Base-by-base conservation (phyloP, 2,113 vertebrate species). In the Calyptomena viridis region DNA sequence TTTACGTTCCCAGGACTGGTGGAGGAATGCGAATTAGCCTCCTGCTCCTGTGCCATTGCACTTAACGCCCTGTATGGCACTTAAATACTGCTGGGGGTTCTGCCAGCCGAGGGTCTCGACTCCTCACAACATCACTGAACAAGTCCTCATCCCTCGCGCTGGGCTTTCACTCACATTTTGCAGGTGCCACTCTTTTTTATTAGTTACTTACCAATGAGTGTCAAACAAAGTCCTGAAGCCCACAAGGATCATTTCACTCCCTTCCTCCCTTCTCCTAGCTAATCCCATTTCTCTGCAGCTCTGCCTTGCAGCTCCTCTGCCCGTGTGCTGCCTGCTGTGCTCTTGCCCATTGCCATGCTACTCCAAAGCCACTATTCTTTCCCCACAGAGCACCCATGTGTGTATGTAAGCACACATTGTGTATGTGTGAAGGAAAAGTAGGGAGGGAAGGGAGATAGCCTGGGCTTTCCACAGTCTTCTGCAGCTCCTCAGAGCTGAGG, bases 251-350 rank as follows among this genome's bases (percentile, higher is more conserved):
- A 40, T 59, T 87, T 85, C 17, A 47, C 64, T 67, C 33, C 40
- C 64, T 59, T 39, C 53, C 74, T 42, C 21, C 21, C 28, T 79
- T 46, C 31, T 39, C 33, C 14, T 12, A 5, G 8, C 8, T 49
- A 58, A 55, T 55, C 59, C 37, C 46, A 37, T 77, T 80, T 84
- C 8, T 4, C 35, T 0, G 0, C 60, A 74, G 75, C 0, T 0
- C 73, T 75, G 52, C 46, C 50, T 5, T 1, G 63, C 63, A 92
- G 52, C 71, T 74, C 52, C 62, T 55, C 62, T 74, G 37, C 46
- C 56, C 21, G 2, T 9, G 1, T 25, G 18, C 59, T 80, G 58
- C 59, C 87, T 33, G 47, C 63, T 39, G 23, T 24, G 71, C 28
- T 50, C 40, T 17, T 31, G 42, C 58, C 47, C 2, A 0, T 50